phyloP scores from a whole-genome alignment of 2,113 vertebrate genomes.

The Lichenostomus cassidix region DNA sequence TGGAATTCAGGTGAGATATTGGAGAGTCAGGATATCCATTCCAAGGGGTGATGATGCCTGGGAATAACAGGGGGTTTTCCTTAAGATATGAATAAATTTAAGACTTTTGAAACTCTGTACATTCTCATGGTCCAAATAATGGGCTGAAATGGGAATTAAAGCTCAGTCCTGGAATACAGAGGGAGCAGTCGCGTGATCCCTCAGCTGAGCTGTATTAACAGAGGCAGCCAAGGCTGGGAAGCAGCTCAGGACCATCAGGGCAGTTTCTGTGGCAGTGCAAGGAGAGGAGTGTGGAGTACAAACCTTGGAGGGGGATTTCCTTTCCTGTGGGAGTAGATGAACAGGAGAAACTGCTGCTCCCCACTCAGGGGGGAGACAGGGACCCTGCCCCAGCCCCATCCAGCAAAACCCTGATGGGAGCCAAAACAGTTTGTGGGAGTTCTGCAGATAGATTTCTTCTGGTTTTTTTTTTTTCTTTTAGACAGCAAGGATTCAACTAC shows the following conservation, averaged over 20 bases:
- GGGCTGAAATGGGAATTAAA: background rate
- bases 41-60: background rate
- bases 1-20: background rate
- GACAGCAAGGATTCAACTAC: too few relatives aligned
- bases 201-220: conserved; percentile 28
- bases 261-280: background rate
- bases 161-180: background rate
- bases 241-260: background rate
- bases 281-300: background rate
- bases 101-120: background rate
- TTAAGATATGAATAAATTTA: background rate
- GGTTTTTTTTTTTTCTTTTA: background rate
- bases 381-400: background rate
- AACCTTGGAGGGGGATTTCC: accelerated
- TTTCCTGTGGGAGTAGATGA: background rate
- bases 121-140: accelerated
- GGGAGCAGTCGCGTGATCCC: background rate
- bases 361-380: accelerated
- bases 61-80: accelerated
- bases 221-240: background rate
- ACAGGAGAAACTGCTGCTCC: accelerated
- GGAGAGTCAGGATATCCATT: accelerated
- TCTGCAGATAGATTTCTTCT: background rate
- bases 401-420: background rate
- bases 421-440: background rate